Base-by-base conservation (phyloP, 1,140 invertebrate species). In the Zophobas morio region DNA sequence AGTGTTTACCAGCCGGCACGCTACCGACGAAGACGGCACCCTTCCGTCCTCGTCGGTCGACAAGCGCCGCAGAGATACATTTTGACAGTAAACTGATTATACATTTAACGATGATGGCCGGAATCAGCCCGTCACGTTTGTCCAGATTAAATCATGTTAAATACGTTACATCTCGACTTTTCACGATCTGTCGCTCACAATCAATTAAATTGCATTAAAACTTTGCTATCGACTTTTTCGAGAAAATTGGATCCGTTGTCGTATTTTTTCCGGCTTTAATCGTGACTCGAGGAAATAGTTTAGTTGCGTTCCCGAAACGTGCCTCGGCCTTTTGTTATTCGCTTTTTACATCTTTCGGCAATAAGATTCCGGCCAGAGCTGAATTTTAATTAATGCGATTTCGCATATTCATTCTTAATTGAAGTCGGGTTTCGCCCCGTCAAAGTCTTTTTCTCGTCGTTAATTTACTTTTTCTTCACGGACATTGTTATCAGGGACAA, bases 31-130 rank as follows among this genome's bases (percentile, higher is more conserved):
- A 20, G 20, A 20, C 20, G 20, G 20, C 20, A 20, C 20, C 20
- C 20, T 20, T 20, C 20, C 20, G 20, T 20, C 20, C 20, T 20
- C 20, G 20, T 20, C 20, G 20, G 20, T 20, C n/a, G 60, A 66
- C 39, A 39, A 66, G 42, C 60, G 60, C n/a, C 42, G 60, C 39
- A 66, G 37, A 42, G 34, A 66, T 66, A 66, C 60, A 42, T 66
- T 66, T 66, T 66, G 60, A 66, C 60, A 66, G 37, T 66, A 66
- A 66, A 66, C 60, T 66, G 60, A 66, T 66, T 66, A 66, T 66
- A 66, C 60, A 66, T 66, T 66, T 66, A 66, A 66, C 60, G 60
- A 63, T 66, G 60, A 66, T 66, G 60, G 60, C 60, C 42, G 60
- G 42, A 66, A 66, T 66, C 60, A 66, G 60, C 60, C 60, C 42